Evolutionary conservation across 1,140 invertebrate genomes (phyloP), one percentile per base, ranked within the genome.

Genomic region (Heterodera carotae): DNA sequence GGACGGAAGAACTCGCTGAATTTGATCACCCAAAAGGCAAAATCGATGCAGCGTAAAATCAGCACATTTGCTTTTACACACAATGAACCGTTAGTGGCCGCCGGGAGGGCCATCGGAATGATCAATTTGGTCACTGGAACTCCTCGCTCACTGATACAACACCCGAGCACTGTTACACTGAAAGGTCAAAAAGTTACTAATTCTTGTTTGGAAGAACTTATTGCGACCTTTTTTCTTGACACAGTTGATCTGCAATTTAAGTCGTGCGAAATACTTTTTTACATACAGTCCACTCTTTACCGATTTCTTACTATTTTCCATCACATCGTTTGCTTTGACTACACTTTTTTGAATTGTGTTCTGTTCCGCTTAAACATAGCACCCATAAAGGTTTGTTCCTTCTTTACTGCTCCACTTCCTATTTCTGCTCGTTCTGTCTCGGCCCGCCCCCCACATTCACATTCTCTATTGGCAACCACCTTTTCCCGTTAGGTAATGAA

Each of bases 11-110:
- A 62, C 59, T 74, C 72, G 2, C 39, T 74, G 36, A 74, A 59
- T 36, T 33, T 74, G 10, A n/a, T 74, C 36, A 56, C 72, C 3
- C 72, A 74, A 25, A 74, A 62, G 64, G 72, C 72, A 60, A 56
- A 74, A 7, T 74, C 72, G 27, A 34, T 74, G 53, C 72, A 74
- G 25, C 25, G 72, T n/a, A 74, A 74, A 36, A 56, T 74, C 33
- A 74, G 72, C 64, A 27, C 66, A 74, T 64, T 74, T 34, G 29
- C 62, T 12, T 66, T 66, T 34, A 27, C 62, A 29, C n/a, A 66
- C 29, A 66, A 66, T 27, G 62, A 66, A 31, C 62, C 27, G 3
- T 66, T 66, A n/a, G 29, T 66, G 8, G 62, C 62, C 15, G 36
- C 72, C 10, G 64, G 64, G 27, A 74, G 34, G 22, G 72, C 36